These are phyloP conservation scores for Dasyornis broadbenti DNA, from an alignment of 2,113 vertebrate genomes.

Conservation along the genomic window DNA sequence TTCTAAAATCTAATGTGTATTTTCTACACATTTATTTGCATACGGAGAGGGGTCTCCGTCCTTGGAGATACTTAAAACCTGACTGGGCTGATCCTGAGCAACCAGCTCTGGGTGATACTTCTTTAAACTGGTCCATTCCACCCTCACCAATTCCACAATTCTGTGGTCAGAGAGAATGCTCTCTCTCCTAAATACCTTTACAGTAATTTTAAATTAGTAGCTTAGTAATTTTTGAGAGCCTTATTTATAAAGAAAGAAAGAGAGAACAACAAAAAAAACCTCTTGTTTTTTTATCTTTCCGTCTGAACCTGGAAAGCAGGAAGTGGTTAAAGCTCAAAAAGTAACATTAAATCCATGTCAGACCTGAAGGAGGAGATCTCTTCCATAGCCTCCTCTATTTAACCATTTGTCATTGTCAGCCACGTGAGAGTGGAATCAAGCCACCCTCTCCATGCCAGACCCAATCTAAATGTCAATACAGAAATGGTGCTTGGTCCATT, in stretches of 20 bases:
- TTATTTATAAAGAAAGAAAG: not conserved
- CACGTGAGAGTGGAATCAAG: not conserved
- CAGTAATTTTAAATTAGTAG: not conserved
- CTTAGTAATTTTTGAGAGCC: not conserved
- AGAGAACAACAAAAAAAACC: fast-evolving
- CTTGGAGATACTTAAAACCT: not conserved
- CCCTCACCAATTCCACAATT: fast-evolving
- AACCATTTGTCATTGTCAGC: not conserved
- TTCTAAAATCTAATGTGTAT: not conserved
- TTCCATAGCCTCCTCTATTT: not conserved
- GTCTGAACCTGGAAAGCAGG: not conserved
- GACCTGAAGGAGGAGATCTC: not conserved
- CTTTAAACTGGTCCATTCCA: not conserved
- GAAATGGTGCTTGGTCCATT: not conserved
- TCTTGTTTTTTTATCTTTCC: not conserved
- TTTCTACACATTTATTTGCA: not conserved
- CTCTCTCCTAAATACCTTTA: not conserved
- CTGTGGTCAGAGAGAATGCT: not conserved
- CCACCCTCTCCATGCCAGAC: not conserved
- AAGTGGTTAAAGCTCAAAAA: not conserved
- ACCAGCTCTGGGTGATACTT: not conserved
- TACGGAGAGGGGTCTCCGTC: not conserved
- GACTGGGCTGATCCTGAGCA: not conserved
- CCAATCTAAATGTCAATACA: not conserved
- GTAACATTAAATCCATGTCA: not conserved